phyloP scores from a whole-genome alignment of 2,888 invertebrate genomes.

The Neoitamus cyanurus region DNA sequence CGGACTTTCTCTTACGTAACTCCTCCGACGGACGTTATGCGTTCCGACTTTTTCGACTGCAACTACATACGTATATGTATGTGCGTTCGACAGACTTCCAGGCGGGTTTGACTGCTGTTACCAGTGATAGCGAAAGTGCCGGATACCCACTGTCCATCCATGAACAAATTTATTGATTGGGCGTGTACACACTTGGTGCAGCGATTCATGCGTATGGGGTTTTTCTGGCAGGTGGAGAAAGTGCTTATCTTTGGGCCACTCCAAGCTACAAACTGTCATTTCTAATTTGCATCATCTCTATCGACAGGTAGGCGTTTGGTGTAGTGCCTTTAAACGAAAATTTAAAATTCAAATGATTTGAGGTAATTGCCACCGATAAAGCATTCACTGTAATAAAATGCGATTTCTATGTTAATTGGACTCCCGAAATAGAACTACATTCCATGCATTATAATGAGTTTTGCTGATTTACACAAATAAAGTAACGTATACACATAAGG shows the following conservation, averaged over 20 bases:
- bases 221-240: not conserved
- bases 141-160: not conserved
- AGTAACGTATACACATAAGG: too few species aligned
- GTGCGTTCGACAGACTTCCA: not conserved
- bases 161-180: not conserved
- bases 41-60: not conserved
- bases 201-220: not conserved
- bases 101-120: not conserved
- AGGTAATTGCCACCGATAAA: not conserved
- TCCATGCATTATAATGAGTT: not conserved
- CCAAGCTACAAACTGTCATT: not conserved
- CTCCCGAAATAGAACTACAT: not conserved
- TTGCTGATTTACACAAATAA: not conserved
- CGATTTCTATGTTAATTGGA: not conserved
- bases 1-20: not conserved
- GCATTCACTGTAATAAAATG: not conserved
- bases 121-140: not conserved
- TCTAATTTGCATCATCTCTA: not conserved
- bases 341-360: not conserved
- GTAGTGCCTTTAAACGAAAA: not conserved
- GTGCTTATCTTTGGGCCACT: not conserved
- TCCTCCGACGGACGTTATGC: not conserved
- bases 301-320: not conserved
- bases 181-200: not conserved
- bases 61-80: too few species aligned